phyloP scores from a whole-genome alignment of 2,888 invertebrate species.

The Ornithoptera alexandrae region DNA sequence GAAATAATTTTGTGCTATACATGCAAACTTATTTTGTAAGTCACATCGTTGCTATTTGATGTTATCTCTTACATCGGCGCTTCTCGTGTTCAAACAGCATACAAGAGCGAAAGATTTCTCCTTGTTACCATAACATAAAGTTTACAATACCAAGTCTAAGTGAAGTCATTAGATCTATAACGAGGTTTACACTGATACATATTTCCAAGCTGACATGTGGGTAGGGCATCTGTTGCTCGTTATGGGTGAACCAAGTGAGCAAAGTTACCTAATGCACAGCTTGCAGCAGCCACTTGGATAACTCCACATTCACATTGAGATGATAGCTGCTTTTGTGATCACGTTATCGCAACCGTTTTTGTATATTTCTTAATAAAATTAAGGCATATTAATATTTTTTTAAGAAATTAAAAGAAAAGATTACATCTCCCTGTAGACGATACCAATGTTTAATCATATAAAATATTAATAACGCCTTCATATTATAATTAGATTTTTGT shows the following conservation, averaged over 20 bases:
- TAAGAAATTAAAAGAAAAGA: not conserved
- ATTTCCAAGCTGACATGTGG: constrained; percentile 14
- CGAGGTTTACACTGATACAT: not conserved
- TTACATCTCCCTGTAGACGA: not conserved
- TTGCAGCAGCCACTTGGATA: not conserved
- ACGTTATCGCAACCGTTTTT: not conserved
- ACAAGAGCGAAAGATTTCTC: not conserved
- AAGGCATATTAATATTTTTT: not conserved
- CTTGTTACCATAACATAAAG: not conserved
- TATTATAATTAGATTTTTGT: no score
- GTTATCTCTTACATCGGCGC: not conserved
- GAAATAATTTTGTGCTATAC: no score
- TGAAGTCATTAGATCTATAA: not conserved
- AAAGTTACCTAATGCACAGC: constrained; percentile 4
- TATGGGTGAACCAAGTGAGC: not conserved
- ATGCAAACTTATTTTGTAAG: constrained; percentile 1
- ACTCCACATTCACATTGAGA: constrained; percentile 2
- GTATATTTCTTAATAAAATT: no score
- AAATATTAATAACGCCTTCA: no score
- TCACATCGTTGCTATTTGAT: not conserved
- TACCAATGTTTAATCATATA: no score
- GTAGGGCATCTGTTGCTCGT: constrained; percentile 4
- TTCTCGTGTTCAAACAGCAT: not conserved
- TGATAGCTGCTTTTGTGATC: not conserved
- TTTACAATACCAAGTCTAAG: not conserved